These are phyloP conservation scores for Sterrhoptilus dennistouni DNA, from an alignment of 2,113 vertebrate genomes.

Conservation along the genomic window DNA sequence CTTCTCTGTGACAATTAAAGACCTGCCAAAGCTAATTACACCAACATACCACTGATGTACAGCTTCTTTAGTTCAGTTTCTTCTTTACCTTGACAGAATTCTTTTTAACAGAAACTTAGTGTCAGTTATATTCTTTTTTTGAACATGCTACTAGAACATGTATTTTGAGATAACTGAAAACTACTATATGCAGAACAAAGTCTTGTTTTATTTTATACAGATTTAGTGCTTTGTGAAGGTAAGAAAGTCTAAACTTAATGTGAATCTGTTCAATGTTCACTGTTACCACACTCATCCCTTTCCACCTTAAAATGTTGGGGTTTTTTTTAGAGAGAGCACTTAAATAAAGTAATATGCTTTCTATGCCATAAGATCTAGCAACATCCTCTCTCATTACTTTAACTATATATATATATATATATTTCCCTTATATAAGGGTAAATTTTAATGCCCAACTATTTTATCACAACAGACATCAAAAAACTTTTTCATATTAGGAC, in stretches of 20 bases:
- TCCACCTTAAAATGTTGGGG: neutral
- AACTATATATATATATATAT: neutral
- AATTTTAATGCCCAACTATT: conserved; percentile 12
- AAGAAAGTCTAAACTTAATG: conserved; percentile 7
- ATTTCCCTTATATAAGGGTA: neutral
- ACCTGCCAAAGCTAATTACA: conserved; percentile 50
- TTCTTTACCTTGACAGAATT: conserved; percentile 64
- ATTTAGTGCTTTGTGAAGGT: neutral
- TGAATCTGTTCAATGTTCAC: conserved; percentile 17
- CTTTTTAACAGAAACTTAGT: conserved; percentile 31
- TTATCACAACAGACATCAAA: conserved; percentile 37
- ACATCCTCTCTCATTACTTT: neutral
- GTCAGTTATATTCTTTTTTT: neutral
- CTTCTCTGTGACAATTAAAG: conserved; percentile 56
- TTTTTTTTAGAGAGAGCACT: neutral
- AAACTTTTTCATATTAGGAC: conserved; percentile 12
- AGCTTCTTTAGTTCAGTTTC: conserved; percentile 40
- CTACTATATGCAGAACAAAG: neutral
- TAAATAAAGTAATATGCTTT: neutral
- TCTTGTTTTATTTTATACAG: neutral
- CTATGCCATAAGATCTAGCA: neutral
- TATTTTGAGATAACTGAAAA: neutral
- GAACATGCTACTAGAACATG: neutral
- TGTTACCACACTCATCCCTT: neutral
- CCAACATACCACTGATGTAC: conserved; percentile 63